These are phyloP conservation scores for Brachyistius frenatus DNA, from an alignment of 2,113 vertebrate genomes.

Conservation along the genomic window DNA sequence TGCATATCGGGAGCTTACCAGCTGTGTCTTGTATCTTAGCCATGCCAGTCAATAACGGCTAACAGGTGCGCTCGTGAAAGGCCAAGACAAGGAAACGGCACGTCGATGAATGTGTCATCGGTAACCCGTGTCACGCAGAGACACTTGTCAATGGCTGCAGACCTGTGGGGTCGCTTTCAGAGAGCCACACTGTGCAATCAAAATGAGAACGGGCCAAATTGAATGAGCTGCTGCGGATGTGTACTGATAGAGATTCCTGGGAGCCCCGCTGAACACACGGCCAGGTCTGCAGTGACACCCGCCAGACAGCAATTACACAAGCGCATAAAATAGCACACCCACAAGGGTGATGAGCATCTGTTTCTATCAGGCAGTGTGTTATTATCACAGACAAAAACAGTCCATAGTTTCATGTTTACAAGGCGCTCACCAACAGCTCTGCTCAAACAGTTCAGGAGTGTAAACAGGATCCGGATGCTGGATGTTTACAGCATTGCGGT, in stretches of 20 bases:
- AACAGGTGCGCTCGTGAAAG: conserved; percentile 59
- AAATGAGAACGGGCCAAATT: conserved; percentile 55
- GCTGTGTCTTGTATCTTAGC: conserved; percentile 23
- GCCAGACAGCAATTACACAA: conserved; percentile 49
- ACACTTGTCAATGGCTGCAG: conserved; percentile 52
- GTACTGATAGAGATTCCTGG: conserved; percentile 45
- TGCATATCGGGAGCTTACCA: conserved; percentile 28
- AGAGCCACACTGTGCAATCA: conserved; percentile 54
- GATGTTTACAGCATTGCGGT: not conserved
- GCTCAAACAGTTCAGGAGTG: conserved; percentile 6
- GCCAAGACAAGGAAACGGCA: conserved; percentile 33
- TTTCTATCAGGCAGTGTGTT: conserved; percentile 21
- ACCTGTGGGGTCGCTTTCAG: conserved; percentile 48
- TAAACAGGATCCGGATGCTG: conserved; percentile 9
- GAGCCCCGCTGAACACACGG: conserved; percentile 56
- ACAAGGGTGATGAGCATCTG: conserved; percentile 38
- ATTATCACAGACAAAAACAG: conserved; percentile 8
- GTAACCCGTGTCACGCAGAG: conserved; percentile 61
- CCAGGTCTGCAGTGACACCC: conserved; percentile 44
- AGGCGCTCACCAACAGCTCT: conserved; percentile 9
- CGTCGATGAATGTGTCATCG: conserved; percentile 36
- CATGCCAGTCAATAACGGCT: conserved; percentile 40
- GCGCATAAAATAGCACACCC: conserved; percentile 38
- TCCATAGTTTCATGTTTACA: conserved; percentile 22
- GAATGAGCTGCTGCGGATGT: conserved; percentile 54